A percentile compares a stretch with the other conserved stretches of the same genome.
Conservation (phyloP, 1,140 invertebrate genomes). For the Tetragnatha versicolor region DNA sequence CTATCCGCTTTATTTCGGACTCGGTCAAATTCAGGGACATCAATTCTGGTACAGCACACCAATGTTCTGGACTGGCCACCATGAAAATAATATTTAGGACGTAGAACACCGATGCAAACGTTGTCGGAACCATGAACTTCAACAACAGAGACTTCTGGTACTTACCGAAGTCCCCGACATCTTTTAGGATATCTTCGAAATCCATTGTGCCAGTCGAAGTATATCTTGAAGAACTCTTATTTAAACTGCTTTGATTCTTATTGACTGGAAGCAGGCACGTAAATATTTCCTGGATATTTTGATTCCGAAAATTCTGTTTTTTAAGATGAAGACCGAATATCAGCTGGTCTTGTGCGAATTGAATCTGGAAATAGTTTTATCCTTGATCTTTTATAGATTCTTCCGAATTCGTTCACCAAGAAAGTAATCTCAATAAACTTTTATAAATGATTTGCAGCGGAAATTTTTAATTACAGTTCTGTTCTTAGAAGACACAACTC, state of each 20-base stretch:
- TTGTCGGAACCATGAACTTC: constrained; percentile 55
- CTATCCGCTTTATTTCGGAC: constrained; percentile 58
- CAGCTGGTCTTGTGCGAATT: too few relatives aligned
- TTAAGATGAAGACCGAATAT: not conserved
- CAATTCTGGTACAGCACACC: constrained; percentile 68
- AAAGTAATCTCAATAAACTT: too few relatives aligned
- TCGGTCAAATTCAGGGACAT: constrained; percentile 63
- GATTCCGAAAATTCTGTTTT: not conserved
- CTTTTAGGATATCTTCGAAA: constrained; percentile 68
- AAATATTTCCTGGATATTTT: too few relatives aligned
- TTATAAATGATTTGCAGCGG: too few relatives aligned
- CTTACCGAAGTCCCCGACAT: constrained; percentile 70
- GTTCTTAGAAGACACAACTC: too few relatives aligned
- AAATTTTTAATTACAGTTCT: too few relatives aligned
- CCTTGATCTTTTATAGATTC: too few relatives aligned
- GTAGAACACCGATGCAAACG: constrained; percentile 38
- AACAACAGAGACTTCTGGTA: constrained; percentile 66
- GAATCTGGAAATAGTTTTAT: too few relatives aligned
- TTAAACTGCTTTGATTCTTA: too few relatives aligned
- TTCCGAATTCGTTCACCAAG: too few relatives aligned
- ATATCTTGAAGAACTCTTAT: too few relatives aligned
- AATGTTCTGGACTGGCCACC: constrained; percentile 68
- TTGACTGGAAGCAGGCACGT: too few relatives aligned
- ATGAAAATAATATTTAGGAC: constrained; percentile 66
- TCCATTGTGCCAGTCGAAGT: constrained; percentile 67